Conservation (phyloP, 2,888 invertebrate species). For the Lydus trimaculatus region DNA sequence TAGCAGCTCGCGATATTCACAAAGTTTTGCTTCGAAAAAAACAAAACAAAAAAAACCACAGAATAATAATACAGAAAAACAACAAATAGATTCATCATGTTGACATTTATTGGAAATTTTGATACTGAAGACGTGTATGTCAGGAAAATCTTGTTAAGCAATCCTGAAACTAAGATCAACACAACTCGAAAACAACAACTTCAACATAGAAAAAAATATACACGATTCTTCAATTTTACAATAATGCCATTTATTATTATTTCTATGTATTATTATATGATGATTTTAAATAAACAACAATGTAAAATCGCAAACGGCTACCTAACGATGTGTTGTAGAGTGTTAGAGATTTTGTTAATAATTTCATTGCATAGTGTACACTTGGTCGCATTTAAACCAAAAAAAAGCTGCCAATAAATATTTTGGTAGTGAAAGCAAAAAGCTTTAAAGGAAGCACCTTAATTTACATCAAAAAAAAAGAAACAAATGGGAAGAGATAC, state of each 20-base stretch:
- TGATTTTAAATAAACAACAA: neutral
- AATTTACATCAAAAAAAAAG: slow-evolving; percentile 21
- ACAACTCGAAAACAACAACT: neutral
- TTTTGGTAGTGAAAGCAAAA: slow-evolving; percentile 22
- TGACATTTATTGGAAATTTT: neutral
- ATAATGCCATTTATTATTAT: neutral
- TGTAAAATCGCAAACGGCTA: slow-evolving; percentile 48
- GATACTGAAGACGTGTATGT: neutral
- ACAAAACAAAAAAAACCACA: neutral
- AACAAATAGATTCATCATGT: slow-evolving; percentile 19
- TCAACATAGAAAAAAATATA: neutral
- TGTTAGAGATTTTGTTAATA: slow-evolving; percentile 21
- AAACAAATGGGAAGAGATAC: slow-evolving; percentile 8
- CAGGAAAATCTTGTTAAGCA: neutral
- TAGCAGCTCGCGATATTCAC: slow-evolving; percentile 56
- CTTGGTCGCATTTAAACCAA: slow-evolving; percentile 20
- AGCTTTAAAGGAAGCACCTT: slow-evolving; percentile 26
- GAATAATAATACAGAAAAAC: slow-evolving; percentile 17
- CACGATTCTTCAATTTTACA: neutral
- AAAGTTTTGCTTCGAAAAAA: neutral
- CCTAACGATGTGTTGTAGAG: slow-evolving; percentile 38
- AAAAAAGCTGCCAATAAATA: slow-evolving; percentile 3
- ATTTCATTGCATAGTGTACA: slow-evolving; percentile 38
- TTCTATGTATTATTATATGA: neutral
- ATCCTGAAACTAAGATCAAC: neutral